Evolutionary conservation across 2,888 invertebrate species (phyloP).

Genomic region (Hyppa rectilinea): DNA sequence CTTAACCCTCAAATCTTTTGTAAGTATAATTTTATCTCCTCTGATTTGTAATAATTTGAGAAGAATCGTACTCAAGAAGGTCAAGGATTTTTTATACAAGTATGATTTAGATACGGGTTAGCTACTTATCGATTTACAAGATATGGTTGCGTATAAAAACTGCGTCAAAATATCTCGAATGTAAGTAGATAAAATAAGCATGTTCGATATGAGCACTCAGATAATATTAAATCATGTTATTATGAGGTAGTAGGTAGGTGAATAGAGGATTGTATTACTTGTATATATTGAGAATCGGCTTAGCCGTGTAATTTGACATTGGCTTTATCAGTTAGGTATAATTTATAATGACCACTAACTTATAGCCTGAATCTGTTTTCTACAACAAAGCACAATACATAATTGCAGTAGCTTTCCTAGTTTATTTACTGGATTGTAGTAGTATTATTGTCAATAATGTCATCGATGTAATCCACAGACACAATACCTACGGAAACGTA

Average conservation of each 20-base stretch:
- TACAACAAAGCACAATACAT: neutral
- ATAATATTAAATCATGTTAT: constrained; percentile 56
- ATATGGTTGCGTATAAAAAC: constrained; percentile 60
- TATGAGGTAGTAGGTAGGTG: constrained; percentile 34
- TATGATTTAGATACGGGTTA: constrained; percentile 50
- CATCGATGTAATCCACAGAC: neutral
- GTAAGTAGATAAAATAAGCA: constrained; percentile 51
- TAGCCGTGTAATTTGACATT: constrained; percentile 40
- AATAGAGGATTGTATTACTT: constrained; percentile 33
- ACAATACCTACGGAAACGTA: neutral
- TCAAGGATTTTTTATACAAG: constrained; percentile 46
- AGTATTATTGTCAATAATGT: neutral
- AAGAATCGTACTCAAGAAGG: constrained; percentile 32
- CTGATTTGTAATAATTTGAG: constrained; percentile 43
- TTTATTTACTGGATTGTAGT: neutral
- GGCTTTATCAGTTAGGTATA: constrained; percentile 21
- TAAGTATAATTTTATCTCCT: constrained; percentile 43
- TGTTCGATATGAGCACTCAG: constrained; percentile 53
- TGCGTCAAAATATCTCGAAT: constrained; percentile 62
- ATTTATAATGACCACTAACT: constrained; percentile 6
- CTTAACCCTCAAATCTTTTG: constrained; percentile 37
- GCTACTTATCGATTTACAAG: constrained; percentile 62
- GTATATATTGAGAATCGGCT: constrained; percentile 35
- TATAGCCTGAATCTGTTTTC: neutral
- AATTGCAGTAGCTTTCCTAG: neutral